phyloP scores from a whole-genome alignment of 2,888 invertebrate species.

The Strigamia transsilvanica region DNA sequence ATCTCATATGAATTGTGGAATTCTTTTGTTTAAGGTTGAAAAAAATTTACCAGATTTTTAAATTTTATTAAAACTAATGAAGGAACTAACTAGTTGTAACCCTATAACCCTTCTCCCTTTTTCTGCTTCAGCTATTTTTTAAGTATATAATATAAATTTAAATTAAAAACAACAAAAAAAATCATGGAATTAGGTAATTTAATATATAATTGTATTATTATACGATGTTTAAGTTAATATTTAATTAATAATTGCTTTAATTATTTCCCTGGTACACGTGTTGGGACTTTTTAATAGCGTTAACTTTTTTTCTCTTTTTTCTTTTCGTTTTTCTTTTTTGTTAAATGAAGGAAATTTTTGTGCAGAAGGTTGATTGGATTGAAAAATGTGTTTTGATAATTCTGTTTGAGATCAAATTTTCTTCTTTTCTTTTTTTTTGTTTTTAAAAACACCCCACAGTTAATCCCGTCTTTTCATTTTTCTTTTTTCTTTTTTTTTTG shows the following conservation, averaged over 20 bases:
- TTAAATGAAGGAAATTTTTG: background rate
- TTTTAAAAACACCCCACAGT: conserved; percentile 33
- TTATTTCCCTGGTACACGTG: background rate
- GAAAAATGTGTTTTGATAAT: conserved; percentile 1
- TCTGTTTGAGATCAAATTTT: conserved; percentile 28
- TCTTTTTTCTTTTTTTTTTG: background rate
- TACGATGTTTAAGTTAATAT: conserved; percentile 38
- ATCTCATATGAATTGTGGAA: conserved; percentile 19
- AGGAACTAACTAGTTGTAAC: conserved; percentile 35
- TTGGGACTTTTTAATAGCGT: conserved; percentile 6
- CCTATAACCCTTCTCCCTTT: background rate
- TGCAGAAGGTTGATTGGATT: background rate
- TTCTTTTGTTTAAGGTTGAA: conserved; percentile 1
- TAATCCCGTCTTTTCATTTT: background rate
- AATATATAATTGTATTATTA: background rate
- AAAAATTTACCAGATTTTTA: conserved; percentile 31
- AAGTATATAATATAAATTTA: background rate
- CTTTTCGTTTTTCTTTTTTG: too few species aligned
- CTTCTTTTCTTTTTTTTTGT: too few species aligned
- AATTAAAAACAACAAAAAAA: background rate
- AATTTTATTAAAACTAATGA: conserved; percentile 30
- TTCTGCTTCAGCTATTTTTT: conserved; percentile 25
- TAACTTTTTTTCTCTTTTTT: background rate
- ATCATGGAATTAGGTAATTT: conserved; percentile 38
- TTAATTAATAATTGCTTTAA: conserved; percentile 33